Conservation (phyloP, 2,113 vertebrate genomes). For the Nannospalax galili region DNA sequence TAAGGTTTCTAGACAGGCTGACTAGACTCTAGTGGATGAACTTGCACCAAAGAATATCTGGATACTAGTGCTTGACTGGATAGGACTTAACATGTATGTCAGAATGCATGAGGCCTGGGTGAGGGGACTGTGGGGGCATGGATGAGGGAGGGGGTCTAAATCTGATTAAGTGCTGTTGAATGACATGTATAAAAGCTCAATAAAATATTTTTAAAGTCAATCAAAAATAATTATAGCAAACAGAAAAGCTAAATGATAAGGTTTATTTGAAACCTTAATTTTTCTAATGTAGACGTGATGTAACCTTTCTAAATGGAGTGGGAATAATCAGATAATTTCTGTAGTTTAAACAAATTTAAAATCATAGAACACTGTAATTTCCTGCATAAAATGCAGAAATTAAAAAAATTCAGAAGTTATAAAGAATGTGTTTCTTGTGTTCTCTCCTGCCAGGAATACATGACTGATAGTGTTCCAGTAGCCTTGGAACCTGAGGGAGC, state of each 20-base stretch:
- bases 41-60: no score
- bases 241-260: conserved; percentile 4
- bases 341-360: conserved; percentile 22
- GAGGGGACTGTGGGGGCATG: no score
- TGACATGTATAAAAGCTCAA: no score
- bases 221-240: conserved; percentile 30
- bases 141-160: no score
- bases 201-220: no score
- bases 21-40: no score
- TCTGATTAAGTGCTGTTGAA: no score
- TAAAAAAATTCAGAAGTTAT: neutral
- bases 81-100: no score
- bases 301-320: neutral
- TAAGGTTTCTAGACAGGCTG: no score
- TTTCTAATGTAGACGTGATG: neutral
- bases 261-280: conserved; percentile 16
- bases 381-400: neutral
- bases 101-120: no score
- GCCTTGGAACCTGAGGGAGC: neutral
- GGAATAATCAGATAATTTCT: neutral
- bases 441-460: neutral
- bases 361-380: neutral
- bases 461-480: neutral
- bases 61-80: no score
- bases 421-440: neutral